These are phyloP conservation scores for Battus philenor DNA, from an alignment of 1,140 invertebrate species.

Conservation along the genomic window DNA sequence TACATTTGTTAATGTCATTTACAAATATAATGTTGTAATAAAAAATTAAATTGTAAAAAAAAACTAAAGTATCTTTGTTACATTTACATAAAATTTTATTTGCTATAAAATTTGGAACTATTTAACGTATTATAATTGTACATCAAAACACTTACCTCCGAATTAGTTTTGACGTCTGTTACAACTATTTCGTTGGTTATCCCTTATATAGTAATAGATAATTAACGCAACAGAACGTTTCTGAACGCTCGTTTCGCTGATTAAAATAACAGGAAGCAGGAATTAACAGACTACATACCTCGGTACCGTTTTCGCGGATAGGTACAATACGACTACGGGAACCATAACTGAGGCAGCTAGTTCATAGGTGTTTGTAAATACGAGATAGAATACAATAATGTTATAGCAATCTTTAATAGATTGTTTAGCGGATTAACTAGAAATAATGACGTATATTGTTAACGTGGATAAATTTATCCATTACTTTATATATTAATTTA, in stretches of 20 bases:
- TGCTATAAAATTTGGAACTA: no score
- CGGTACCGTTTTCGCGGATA: neutral
- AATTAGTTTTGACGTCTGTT: slow-evolving; percentile 1
- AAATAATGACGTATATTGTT: no score
- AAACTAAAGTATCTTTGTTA: neutral
- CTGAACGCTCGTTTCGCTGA: no score
- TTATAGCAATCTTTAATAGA: neutral
- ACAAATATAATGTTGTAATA: neutral
- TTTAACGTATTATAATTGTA: no score
- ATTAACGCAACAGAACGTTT: neutral
- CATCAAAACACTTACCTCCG: neutral
- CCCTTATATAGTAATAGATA: slow-evolving; percentile 4
- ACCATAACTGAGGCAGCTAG: neutral
- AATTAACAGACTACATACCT: neutral
- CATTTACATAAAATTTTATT: no score
- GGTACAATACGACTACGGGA: neutral
- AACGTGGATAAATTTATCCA: no score
- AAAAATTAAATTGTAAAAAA: neutral
- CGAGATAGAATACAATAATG: neutral
- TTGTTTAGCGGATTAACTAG: no score
- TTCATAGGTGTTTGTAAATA: neutral
- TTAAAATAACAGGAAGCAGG: neutral
- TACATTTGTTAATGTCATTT: no score
- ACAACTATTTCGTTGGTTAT: neutral
- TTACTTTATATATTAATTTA: no score